Percentiles rank a stretch among this genome's conserved stretches.
These are phyloP conservation scores for Neuroterus valhalla DNA, from an alignment of 1,140 invertebrate genomes.

Conservation along the genomic window DNA sequence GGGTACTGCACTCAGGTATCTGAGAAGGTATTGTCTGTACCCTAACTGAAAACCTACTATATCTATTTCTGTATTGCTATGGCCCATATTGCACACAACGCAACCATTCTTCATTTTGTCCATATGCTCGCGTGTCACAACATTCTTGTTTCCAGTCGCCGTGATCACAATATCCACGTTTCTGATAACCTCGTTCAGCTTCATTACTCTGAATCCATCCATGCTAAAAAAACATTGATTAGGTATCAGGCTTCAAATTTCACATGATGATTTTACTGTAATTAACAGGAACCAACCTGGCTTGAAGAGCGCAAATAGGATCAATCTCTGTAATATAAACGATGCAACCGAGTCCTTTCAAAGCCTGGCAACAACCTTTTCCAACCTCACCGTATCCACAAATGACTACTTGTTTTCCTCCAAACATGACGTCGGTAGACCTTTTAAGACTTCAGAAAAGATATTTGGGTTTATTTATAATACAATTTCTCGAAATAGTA, in stretches of 20 bases:
- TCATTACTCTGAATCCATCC: slow-evolving; percentile 97
- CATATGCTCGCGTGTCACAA: slow-evolving; percentile 95
- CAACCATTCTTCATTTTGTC: slow-evolving; percentile 98
- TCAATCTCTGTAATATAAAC: slow-evolving; percentile 98
- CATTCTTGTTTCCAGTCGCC: slow-evolving; percentile 97
- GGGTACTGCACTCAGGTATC: too few species aligned
- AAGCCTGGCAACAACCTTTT: slow-evolving; percentile 96
- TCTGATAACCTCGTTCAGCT: slow-evolving; percentile 95
- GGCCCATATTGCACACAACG: slow-evolving; percentile 98
- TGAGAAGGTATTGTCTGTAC: too few species aligned
- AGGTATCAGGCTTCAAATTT: neutral
- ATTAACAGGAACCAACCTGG: slow-evolving; percentile 79
- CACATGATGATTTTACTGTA: slow-evolving; percentile 19
- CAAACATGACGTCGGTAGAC: slow-evolving; percentile 98
- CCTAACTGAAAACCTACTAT: slow-evolving; percentile 87
- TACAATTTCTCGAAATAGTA: neutral
- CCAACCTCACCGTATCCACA: slow-evolving; percentile 99
- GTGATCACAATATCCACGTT: slow-evolving; percentile 96
- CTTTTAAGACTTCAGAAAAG: slow-evolving; percentile 86
- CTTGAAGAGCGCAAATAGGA: slow-evolving; percentile 98
- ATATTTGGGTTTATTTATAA: neutral
- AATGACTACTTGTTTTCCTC: slow-evolving; percentile 96
- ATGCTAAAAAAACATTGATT: slow-evolving; percentile 80
- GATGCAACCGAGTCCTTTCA: slow-evolving; percentile 95
- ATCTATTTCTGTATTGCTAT: slow-evolving; percentile 98